Evolutionary conservation across 2,888 invertebrate species (phyloP).

Genomic region (Actias luna): DNA sequence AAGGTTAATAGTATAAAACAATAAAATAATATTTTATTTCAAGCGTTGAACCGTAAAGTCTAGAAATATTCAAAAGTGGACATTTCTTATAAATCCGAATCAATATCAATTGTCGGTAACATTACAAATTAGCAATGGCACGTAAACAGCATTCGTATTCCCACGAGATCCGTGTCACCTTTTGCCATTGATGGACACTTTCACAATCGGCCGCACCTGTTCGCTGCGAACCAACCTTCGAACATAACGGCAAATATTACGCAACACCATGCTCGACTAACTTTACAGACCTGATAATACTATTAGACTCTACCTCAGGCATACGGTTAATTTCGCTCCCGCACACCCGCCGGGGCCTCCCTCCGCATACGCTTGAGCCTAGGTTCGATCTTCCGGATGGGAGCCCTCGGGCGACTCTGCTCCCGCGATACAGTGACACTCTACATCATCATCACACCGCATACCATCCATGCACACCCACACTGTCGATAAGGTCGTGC

Average conservation of each 20-base stretch:
- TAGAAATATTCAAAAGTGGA: neutral
- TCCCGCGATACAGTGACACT: too few species aligned
- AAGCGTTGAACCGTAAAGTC: neutral
- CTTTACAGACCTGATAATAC: neutral
- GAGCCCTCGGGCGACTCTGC: too few species aligned
- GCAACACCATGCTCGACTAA: neutral
- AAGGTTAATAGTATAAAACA: too few species aligned
- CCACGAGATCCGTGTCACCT: neutral
- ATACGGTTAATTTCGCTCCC: too few species aligned
- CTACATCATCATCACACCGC: too few species aligned
- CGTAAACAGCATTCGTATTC: conserved; percentile 13
- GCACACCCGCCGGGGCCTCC: too few species aligned
- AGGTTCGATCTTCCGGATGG: too few species aligned
- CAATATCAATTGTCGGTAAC: conserved; percentile 31
- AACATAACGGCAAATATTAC: neutral
- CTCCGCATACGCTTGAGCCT: too few species aligned
- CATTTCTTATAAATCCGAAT: neutral
- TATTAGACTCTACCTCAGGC: too few species aligned
- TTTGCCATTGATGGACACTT: neutral
- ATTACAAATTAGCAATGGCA: conserved; percentile 10
- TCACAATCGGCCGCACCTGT: neutral
- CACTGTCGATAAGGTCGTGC: too few species aligned
- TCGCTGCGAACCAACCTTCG: neutral
- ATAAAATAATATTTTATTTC: neutral
- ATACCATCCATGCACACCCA: too few species aligned